phyloP scores from a whole-genome alignment of 2,888 invertebrate species.

The Laothoe populi region DNA sequence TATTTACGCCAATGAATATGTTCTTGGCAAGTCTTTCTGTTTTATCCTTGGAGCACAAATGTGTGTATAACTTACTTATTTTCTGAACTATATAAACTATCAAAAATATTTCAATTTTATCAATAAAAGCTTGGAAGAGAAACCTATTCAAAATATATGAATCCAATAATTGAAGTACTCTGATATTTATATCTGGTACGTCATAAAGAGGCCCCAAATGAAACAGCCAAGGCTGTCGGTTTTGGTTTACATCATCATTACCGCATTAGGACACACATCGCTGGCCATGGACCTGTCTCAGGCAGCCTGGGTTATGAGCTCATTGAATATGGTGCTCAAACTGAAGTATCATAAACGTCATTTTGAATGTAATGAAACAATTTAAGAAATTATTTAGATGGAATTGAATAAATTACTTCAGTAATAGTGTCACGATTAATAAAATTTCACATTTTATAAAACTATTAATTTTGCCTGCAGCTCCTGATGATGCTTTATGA shows the following conservation, averaged over 20 bases:
- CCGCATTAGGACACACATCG: slow-evolving; percentile 57
- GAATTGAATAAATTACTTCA: too few species aligned
- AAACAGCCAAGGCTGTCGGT: slow-evolving; percentile 61
- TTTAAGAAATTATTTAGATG: not conserved
- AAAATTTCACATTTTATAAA: too few species aligned
- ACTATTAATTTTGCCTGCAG: too few species aligned
- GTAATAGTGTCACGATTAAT: too few species aligned
- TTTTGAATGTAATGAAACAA: not conserved
- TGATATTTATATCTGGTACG: slow-evolving; percentile 29
- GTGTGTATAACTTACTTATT: not conserved
- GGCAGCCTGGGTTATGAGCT: slow-evolving; percentile 13
- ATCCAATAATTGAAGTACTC: slow-evolving; percentile 18
- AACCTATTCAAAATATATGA: slow-evolving; percentile 1
- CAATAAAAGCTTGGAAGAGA: not conserved
- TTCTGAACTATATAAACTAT: too few species aligned
- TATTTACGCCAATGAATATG: not conserved
- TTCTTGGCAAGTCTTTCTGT: not conserved
- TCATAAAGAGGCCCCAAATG: slow-evolving; percentile 53
- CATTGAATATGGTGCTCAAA: not conserved
- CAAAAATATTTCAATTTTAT: not conserved
- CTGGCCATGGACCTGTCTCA: slow-evolving; percentile 49
- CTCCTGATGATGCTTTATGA: too few species aligned
- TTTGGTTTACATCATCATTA: slow-evolving; percentile 63
- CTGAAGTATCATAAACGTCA: not conserved
- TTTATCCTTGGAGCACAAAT: not conserved